A percentile compares a stretch with the other conserved stretches of the same genome.
Conservation (phyloP, 2,888 invertebrate genomes). For the Netelia melanura region DNA sequence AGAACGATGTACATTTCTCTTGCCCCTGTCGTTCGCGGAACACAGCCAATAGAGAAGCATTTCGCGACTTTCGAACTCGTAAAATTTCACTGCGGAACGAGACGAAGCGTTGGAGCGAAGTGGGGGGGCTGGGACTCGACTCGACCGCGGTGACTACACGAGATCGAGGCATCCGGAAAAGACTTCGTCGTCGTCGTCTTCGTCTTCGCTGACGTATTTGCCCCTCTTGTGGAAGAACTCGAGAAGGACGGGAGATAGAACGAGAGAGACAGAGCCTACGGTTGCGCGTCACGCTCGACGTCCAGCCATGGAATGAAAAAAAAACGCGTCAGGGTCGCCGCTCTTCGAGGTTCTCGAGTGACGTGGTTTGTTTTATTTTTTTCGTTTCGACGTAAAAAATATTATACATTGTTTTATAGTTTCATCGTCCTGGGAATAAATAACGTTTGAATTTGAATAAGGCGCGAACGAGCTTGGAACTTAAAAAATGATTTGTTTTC, state of each 20-base stretch:
- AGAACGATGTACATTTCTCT: constrained; percentile 12
- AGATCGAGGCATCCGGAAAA: constrained; percentile 58
- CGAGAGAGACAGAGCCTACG: constrained; percentile 36
- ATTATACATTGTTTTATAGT: no score
- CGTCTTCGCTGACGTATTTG: background rate
- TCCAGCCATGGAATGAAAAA: background rate
- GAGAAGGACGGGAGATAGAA: background rate
- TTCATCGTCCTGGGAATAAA: no score
- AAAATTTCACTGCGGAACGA: constrained; percentile 66
- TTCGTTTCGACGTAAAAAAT: no score
- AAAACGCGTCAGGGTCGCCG: constrained; percentile 3
- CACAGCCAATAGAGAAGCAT: constrained; percentile 20
- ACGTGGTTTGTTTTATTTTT: background rate
- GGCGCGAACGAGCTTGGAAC: no score
- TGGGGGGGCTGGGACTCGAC: background rate
- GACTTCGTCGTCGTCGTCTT: constrained; percentile 34
- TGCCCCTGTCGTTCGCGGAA: background rate
- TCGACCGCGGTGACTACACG: constrained; percentile 26
- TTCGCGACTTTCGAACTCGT: constrained; percentile 59
- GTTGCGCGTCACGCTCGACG: constrained; percentile 43
- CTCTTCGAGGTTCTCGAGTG: constrained; percentile 23
- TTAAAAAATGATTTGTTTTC: no score
- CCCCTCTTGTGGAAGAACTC: background rate
- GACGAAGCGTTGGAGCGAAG: background rate
- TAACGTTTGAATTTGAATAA: no score